Base-by-base conservation (phyloP, 2,888 invertebrate genomes). In the Amphipyra berbera region DNA sequence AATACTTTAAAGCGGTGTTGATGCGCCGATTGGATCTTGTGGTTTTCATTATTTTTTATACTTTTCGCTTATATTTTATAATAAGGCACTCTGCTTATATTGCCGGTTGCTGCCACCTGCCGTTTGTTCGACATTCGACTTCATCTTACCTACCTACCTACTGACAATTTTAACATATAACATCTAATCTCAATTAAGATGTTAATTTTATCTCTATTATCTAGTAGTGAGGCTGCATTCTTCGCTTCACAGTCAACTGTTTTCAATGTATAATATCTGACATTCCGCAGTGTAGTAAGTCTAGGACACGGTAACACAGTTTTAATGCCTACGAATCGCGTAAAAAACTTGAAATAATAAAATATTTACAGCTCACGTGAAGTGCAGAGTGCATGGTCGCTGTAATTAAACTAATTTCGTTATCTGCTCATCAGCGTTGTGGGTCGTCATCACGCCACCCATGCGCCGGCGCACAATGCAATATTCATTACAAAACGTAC, bases 1-100 rank as follows among this genome's bases (percentile, higher is more conserved):
- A 65, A 76, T 69, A 72, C 53, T 70, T 76, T 69, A 61, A 68
- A 72, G 55, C 66, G 61, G 61, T 63, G 63, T 50, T 67, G 65
- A 61, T 65, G 67, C 60, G 54, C 40, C 65, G 60, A 64, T 62
- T 65, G 40, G 47, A 41, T 48, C 63, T 50, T 68, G 59, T 73
- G 54, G 56, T 42, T 73, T 67, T 60, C 30, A 61, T 71, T 65
- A 62, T 57, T 66, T 55, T 54, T 45, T 27, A 38, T 41, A 33
- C 9, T 12, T 8, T 0, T 40, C 9, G 13, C 15, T 10, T 46
- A 30, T 30, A 52, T 46, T 14, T 38, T 13, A 61, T 61, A 48
- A 56, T 69, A 59, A 49, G 21, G 13, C 40, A 53, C 15, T 2
- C n/a, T 15, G 52, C 52, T 46, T 14, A 49, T 49, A n/a, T 45